Percentiles rank a stretch among this genome's conserved stretches.
Conservation (phyloP, 2,888 invertebrate genomes). For the Acronicta aceris region DNA sequence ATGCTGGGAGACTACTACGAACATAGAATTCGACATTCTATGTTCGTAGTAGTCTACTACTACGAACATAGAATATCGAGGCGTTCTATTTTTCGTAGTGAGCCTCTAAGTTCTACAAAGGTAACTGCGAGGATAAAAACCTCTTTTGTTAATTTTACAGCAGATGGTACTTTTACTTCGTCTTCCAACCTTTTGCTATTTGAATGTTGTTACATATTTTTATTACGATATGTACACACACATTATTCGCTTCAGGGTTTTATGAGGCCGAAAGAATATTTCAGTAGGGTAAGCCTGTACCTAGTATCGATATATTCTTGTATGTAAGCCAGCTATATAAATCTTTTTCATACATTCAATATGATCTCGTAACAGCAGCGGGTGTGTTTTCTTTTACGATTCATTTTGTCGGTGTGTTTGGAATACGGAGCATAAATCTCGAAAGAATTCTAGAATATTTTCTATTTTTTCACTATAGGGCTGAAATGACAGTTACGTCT, state of each 20-base stretch:
- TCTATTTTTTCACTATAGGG: slow-evolving; percentile 5
- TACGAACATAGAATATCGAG: neutral
- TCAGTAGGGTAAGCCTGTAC: slow-evolving; percentile 22
- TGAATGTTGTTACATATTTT: slow-evolving; percentile 11
- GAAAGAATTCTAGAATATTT: slow-evolving; percentile 19
- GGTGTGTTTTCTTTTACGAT: slow-evolving; percentile 47
- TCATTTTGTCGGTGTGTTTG: slow-evolving; percentile 39
- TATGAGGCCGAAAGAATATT: slow-evolving; percentile 36
- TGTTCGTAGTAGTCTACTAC: neutral
- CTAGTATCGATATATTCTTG: slow-evolving; percentile 44
- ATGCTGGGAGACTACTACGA: neutral
- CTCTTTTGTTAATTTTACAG: slow-evolving; percentile 31
- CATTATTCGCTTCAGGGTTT: slow-evolving; percentile 25
- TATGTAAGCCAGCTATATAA: slow-evolving; percentile 26
- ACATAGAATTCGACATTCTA: no score
- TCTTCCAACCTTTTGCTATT: slow-evolving; percentile 8
- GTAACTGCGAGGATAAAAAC: slow-evolving; percentile 22
- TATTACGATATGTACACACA: slow-evolving; percentile 8
- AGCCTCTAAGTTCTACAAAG: slow-evolving; percentile 18
- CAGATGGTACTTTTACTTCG: slow-evolving; percentile 22
- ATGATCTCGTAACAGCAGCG: slow-evolving; percentile 26
- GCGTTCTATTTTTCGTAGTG: no score
- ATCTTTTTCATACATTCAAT: slow-evolving; percentile 47
- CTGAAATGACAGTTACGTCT: slow-evolving; percentile 5
- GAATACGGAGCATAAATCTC: slow-evolving; percentile 21